Conservation (phyloP, 1,140 invertebrate genomes). For the Portunus trituberculatus region DNA sequence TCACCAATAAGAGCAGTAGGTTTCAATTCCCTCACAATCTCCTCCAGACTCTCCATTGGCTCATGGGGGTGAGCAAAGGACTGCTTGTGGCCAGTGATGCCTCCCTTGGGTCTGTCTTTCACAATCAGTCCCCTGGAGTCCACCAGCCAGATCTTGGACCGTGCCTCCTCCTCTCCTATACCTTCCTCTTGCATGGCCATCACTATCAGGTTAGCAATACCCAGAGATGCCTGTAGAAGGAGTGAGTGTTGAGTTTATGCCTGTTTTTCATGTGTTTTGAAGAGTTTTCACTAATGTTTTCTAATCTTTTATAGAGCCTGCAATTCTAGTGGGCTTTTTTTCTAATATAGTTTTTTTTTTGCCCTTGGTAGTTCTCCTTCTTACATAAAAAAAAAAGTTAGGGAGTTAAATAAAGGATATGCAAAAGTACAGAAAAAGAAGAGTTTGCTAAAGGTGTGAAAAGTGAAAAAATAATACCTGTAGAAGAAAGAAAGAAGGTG, state of each 20-base stretch:
- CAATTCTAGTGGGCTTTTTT: too few relatives aligned
- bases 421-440: too few relatives aligned
- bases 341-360: too few relatives aligned
- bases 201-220: constrained; percentile 93
- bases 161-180: constrained; percentile 87
- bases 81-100: constrained; percentile 88
- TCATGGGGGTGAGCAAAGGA: constrained; percentile 91
- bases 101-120: constrained; percentile 87
- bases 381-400: too few relatives aligned
- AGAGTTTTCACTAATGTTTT: too few relatives aligned
- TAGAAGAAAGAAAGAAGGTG: too few relatives aligned
- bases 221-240: constrained; percentile 87
- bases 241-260: not conserved
- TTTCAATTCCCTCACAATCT: constrained; percentile 90
- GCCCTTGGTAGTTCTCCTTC: too few relatives aligned
- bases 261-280: too few relatives aligned
- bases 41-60: constrained; percentile 88
- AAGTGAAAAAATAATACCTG: too few relatives aligned
- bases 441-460: too few relatives aligned
- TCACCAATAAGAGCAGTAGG: constrained; percentile 92
- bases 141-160: constrained; percentile 88
- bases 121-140: constrained; percentile 91
- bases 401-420: too few relatives aligned
- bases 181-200: constrained; percentile 92
- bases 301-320: too few relatives aligned